Base-by-base conservation (phyloP, 2,797 vertebrate species). In the Adelosebastes latens region DNA sequence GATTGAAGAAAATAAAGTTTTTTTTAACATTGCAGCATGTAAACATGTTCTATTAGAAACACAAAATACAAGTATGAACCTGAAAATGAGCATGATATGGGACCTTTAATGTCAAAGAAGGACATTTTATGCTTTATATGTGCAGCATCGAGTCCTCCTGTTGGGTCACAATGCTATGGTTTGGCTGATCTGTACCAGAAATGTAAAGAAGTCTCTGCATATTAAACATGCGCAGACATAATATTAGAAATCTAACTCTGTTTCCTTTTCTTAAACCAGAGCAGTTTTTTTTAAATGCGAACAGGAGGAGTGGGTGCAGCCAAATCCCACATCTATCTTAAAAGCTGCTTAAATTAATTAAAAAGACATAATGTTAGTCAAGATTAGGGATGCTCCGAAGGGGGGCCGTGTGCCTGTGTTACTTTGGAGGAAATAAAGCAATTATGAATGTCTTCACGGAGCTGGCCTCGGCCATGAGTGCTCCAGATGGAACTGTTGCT, bases 271-370 rank as follows among this genome's bases (percentile, higher is more conserved):
- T 22, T 25, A 49, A 77, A 63, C n/a, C 24, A 52, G 24, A 81
- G 59, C 42, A 63, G 68, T 59, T 79, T 66, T 79, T 66, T 67
- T 46, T 27, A 34, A 46, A 55, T 18, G 27, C 9, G 2, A 20
- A 46, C 39, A 75, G 56, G 55, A 66, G 39, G 20, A 20, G 18
- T 8, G 66, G 42, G 25, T 12, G 58, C 58, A 46, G 67, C 67
- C 46, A 84, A 92, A 88, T 84, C 87, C 85, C 85, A 79, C 79
- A 81, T 76, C 83, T 75, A 72, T 84, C 77, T 86, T 87, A 75
- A 85, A 82, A 87, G 83, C 79, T 42, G 79, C 80, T 83, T 81
- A 80, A 85, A 87, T 88, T 87, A 91, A 94, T 92, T 90, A 88
- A 88, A 92, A 88, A 83, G 72, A 91, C 81, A 87, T 89, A 87